Evolutionary conservation across 2,888 invertebrate genomes (phyloP).

Genomic region (Tiphia femorata): DNA sequence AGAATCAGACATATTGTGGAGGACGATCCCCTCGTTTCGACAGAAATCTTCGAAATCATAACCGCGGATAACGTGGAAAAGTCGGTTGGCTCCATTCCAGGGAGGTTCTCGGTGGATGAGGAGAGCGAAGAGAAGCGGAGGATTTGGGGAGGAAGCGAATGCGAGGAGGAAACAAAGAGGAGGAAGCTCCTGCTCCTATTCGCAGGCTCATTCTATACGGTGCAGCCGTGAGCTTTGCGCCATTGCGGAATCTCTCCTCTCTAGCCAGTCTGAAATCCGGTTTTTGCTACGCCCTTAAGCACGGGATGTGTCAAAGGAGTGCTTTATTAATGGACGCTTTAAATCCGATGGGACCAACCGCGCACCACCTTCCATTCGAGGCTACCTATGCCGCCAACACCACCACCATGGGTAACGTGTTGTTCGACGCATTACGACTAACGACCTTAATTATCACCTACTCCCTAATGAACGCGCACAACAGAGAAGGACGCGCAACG

Average conservation of each 20-base stretch:
- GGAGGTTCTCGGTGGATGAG: constrained; percentile 10
- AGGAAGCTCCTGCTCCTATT: constrained; percentile 2
- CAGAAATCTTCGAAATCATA: constrained; percentile 19
- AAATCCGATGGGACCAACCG: too few species aligned
- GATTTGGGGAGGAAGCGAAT: background rate
- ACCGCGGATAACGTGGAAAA: constrained; percentile 27
- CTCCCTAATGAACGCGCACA: background rate
- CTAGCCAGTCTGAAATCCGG: constrained; percentile 4
- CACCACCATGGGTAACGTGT: too few species aligned
- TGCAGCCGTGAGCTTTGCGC: constrained; percentile 13
- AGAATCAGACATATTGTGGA: too few species aligned
- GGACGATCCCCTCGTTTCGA: background rate
- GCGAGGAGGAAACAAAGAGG: background rate
- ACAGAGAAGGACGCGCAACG: background rate
- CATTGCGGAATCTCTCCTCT: constrained; percentile 28
- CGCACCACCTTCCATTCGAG: too few species aligned
- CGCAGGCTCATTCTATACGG: constrained; percentile 14
- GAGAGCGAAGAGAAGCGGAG: too few species aligned
- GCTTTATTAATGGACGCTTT: too few species aligned
- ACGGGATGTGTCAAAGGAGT: too few species aligned
- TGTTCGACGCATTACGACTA: too few species aligned
- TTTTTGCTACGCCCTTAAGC: constrained; percentile 5
- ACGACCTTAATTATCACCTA: too few species aligned
- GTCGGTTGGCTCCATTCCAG: constrained; percentile 29
- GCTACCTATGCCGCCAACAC: too few species aligned